Evolutionary conservation across 2,113 vertebrate species (phyloP).

Genomic region (Catagonus wagneri): DNA sequence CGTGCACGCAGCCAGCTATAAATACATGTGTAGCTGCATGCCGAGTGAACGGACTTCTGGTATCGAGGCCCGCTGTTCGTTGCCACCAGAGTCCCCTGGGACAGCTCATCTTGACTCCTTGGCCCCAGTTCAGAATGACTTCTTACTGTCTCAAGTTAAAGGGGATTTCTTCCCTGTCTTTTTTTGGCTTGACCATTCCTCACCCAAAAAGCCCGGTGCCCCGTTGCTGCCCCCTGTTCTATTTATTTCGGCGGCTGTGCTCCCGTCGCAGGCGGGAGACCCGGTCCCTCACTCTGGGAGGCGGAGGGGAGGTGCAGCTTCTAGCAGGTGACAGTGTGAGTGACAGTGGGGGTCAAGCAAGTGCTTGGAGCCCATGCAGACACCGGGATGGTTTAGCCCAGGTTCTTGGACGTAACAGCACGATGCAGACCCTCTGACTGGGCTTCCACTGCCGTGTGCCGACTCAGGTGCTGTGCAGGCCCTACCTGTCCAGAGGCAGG

Average conservation of each 20-base stretch:
- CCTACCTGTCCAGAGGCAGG: neutral
- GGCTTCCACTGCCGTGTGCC: neutral
- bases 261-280: neutral
- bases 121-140: conserved; percentile 50
- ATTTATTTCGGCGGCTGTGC: conserved; percentile 38
- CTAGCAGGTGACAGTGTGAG: neutral
- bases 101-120: conserved; percentile 57
- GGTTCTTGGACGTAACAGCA: neutral
- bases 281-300: neutral
- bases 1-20: neutral
- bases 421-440: neutral
- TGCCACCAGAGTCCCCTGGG: neutral
- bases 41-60: neutral
- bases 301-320: neutral
- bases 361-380: neutral
- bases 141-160: conserved; percentile 54
- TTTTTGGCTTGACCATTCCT: conserved; percentile 60
- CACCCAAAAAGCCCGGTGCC: conserved; percentile 40
- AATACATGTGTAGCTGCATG: neutral
- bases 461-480: neutral
- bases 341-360: neutral
- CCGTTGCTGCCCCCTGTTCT: no score
- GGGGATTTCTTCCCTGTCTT: conserved; percentile 67
- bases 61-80: neutral
- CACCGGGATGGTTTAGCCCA: neutral